Base-by-base conservation (phyloP, 2,888 invertebrate species). In the Ecliptopera silaceata region DNA sequence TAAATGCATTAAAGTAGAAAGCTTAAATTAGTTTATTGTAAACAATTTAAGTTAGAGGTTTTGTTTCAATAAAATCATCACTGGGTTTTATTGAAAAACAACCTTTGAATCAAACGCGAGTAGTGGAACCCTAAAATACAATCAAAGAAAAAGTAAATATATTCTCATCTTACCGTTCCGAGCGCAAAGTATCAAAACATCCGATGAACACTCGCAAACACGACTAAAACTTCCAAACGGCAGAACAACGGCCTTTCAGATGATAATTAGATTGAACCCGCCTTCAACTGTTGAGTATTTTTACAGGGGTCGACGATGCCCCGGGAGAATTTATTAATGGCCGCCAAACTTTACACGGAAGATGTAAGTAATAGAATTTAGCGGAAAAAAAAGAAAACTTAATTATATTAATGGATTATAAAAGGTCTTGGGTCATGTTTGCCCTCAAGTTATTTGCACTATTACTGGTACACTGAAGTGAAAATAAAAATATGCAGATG, bases 221-320 rank as follows among this genome's bases (percentile, higher is more conserved):
- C n/a, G 31, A 26, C 38, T 36, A 13, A 50, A 50, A 44, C 44
- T 51, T 44, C 36, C 74, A 78, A 83, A 84, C 79, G 78, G 77
- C 79, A 74, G 79, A 81, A 79, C 79, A 78, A 79, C 77, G 70
- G 68, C 72, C 79, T 83, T 87, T 87, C 82, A 87, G 80, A 87
- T 87, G 87, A 82, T 86, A 87, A 88, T 87, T 87, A 84, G 84
- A 88, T 87, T 86, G 83, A 84, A 82, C 84, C 82, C 85, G 80
- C 82, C 85, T 84, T 80, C 86, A 86, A 86, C 85, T 84, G 82
- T 82, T 78, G 86, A 86, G 87, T 86, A 87, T 88, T 87, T 87
- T 87, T 87, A 82, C 80, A 82, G 74, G 72, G 79, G 76, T 71
- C 76, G 77, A 73, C 79, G 77, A 75, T 75, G 81, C 80, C 75